These are phyloP conservation scores for Tetranychus piercei DNA, from an alignment of 2,888 invertebrate species.

Conservation along the genomic window DNA sequence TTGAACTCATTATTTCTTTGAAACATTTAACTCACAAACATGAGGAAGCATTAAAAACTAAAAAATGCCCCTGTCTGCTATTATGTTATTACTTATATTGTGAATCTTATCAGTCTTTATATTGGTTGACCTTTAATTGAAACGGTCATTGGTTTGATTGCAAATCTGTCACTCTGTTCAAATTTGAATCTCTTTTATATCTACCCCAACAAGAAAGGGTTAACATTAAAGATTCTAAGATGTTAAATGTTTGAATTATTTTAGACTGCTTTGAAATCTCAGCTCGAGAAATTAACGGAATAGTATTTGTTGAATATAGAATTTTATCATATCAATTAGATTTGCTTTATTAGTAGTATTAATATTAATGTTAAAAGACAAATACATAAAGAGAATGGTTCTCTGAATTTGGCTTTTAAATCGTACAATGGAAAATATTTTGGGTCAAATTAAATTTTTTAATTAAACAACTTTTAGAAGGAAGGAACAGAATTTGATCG, in stretches of 20 bases:
- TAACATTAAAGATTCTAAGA: conserved; percentile 57
- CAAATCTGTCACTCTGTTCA: conserved; percentile 89
- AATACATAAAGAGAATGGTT: too few species aligned
- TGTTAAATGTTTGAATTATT: conserved; percentile 92
- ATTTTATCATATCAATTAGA: too few species aligned
- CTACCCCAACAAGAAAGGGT: conserved; percentile 84
- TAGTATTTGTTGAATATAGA: conserved; percentile 82
- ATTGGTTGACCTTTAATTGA: conserved; percentile 95
- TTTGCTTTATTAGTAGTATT: too few species aligned
- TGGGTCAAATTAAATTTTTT: too few species aligned
- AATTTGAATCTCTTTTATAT: conserved; percentile 74
- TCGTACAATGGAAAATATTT: too few species aligned
- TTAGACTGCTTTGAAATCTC: conserved; percentile 93
- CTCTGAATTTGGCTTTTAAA: too few species aligned
- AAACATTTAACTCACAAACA: conserved; percentile 93
- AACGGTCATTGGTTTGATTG: conserved; percentile 84
- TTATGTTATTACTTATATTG: conserved; percentile 75
- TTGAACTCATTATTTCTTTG: conserved; percentile 92
- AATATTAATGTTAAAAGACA: too few species aligned
- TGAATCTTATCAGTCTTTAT: conserved; percentile 84
- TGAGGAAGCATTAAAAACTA: conserved; percentile 86
- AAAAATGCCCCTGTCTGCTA: conserved; percentile 84
- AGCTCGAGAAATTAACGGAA: conserved; percentile 77
- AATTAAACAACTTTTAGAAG: too few species aligned
- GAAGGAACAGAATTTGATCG: too few species aligned